These are phyloP conservation scores for Octonoba sinensis DNA, from an alignment of 2,888 invertebrate species.

Conservation along the genomic window DNA sequence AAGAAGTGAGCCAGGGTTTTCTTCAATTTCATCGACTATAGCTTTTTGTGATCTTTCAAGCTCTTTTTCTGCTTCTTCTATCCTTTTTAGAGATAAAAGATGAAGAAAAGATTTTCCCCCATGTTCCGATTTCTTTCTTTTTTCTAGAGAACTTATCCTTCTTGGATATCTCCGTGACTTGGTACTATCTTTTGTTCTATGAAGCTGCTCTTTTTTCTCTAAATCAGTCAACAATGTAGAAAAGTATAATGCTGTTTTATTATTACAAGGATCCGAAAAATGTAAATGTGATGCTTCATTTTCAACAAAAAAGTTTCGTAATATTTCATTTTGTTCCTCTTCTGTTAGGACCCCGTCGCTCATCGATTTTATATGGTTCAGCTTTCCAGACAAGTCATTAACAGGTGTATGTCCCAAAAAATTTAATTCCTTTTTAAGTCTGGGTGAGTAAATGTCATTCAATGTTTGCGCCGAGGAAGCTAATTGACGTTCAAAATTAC, in stretches of 20 bases:
- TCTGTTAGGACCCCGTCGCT: neutral
- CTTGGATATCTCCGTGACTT: constrained; percentile 4
- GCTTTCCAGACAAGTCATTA: neutral
- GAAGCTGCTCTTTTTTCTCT: constrained; percentile 17
- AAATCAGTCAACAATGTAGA: constrained; percentile 37
- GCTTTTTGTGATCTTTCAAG: constrained; percentile 32
- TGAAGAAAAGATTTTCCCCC: constrained; percentile 42
- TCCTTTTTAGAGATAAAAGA: constrained; percentile 44
- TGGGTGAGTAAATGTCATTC: too few species aligned
- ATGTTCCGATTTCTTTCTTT: constrained; percentile 25
- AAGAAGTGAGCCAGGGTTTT: constrained; percentile 59
- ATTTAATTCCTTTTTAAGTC: too few species aligned
- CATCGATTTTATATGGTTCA: constrained; percentile 14
- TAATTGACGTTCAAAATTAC: too few species aligned
- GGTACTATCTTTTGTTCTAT: neutral
- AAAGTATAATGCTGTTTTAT: constrained; percentile 14
- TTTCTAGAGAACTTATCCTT: neutral
- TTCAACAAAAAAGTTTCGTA: constrained; percentile 10
- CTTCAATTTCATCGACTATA: constrained; percentile 7
- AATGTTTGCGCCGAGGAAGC: too few species aligned
- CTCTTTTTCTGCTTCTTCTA: constrained; percentile 58
- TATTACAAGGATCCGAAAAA: neutral
- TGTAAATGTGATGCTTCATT: constrained; percentile 7
- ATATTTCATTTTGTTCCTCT: neutral
- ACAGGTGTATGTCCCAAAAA: too few species aligned